Base-by-base conservation (phyloP, 2,797 vertebrate genomes). In the Philypnodon macrostomus region DNA sequence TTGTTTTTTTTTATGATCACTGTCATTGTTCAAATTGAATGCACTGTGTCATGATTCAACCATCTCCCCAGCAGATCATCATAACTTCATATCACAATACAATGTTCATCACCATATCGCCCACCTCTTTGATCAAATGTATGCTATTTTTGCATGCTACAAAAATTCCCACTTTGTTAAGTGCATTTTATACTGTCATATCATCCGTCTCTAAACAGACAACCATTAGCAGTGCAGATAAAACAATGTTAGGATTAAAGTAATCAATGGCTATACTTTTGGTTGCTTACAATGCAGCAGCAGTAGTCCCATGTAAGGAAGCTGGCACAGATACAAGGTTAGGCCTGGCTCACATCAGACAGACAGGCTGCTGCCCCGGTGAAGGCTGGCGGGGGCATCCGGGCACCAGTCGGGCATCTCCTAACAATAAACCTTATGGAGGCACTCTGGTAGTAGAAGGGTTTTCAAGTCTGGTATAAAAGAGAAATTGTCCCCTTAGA, bases 341-440 rank as follows among this genome's bases (percentile, higher is more conserved):
- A 56, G 69, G 65, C 60, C 76, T 78, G 79, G 31, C 63, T 68
- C 47, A 24, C 68, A 70, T 77, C 68, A 73, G 44, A 31, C 7
- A 52, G 66, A 58, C 62, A 46, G 52, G 56, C 62, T 59, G 61
- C 42, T 27, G 48, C 46, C 57, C 56, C 50, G 54, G 53, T 38
- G 16, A 21, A 47, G 31, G 50, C 50, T 13, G 23, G 41, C 9
- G 58, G 67, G n/a, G 51, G 60, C 76, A 79, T 80, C 64, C 60
- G 68, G 67, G 16, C 14, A 58, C 42, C 78, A 75, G 78, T 71
- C 53, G 78, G n/a, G n/a, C n/a, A n/a, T n/a, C n/a, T n/a, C n/a
- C n/a, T n/a, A 14, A 23, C 13, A 7, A 26, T 52, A 16, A 47
- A 39, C 47, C 7, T 19, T 31, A 38, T 48, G 62, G 46, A 68